Percentiles rank a stretch among this genome's conserved stretches.
Conservation (phyloP, 2,113 vertebrate genomes). For the Gila orcuttii region DNA sequence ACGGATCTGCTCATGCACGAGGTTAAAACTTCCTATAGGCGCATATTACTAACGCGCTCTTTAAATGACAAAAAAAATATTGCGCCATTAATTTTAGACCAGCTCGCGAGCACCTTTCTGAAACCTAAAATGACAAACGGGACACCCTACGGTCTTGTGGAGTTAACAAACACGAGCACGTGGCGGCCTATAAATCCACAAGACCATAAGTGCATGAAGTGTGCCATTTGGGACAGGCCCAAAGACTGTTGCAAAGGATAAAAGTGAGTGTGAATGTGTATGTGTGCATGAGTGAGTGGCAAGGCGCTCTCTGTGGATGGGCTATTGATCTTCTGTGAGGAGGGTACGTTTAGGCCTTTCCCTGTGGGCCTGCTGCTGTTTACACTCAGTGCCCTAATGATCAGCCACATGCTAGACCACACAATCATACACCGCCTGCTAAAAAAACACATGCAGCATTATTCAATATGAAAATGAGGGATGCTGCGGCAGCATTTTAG, state of each 20-base stretch:
- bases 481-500: background rate
- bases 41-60: too few relatives aligned
- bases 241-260: background rate
- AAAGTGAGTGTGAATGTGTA: background rate
- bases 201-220: too few relatives aligned
- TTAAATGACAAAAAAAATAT: too few relatives aligned
- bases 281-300: constrained; percentile 4
- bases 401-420: constrained; percentile 28
- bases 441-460: background rate
- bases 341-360: background rate
- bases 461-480: constrained; percentile 17
- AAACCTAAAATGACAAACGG: too few relatives aligned
- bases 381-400: constrained; percentile 9
- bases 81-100: too few relatives aligned
- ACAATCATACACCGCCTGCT: background rate
- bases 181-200: too few relatives aligned
- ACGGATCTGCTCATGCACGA: too few relatives aligned
- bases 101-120: too few relatives aligned
- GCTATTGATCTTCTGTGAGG: constrained; percentile 22
- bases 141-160: too few relatives aligned
- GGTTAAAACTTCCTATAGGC: too few relatives aligned
- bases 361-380: constrained; percentile 18
- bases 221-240: too few relatives aligned
- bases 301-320: background rate
- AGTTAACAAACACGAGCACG: too few relatives aligned